These are phyloP conservation scores for Pangasius sanitwongsei DNA, from an alignment of 2,797 vertebrate genomes.

Conservation along the genomic window DNA sequence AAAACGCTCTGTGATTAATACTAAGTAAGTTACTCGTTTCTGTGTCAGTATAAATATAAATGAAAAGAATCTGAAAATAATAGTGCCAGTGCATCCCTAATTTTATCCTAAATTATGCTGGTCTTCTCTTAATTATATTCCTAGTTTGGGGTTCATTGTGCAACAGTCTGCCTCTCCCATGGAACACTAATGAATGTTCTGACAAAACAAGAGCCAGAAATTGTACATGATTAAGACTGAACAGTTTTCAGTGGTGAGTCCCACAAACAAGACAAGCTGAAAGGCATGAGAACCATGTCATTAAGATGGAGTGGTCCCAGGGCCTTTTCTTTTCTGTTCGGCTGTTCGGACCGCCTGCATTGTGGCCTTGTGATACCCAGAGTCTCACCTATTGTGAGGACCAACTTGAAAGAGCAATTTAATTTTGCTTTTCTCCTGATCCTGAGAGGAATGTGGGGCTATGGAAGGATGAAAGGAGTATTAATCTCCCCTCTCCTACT, in stretches of 20 bases:
- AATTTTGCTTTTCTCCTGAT: constrained; percentile 77
- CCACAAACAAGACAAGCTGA: constrained; percentile 33
- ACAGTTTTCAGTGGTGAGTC: constrained; percentile 20
- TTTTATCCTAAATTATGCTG: background rate
- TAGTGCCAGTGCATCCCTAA: background rate
- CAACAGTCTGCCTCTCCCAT: background rate
- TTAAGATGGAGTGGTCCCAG: constrained; percentile 54
- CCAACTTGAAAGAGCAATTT: constrained; percentile 68
- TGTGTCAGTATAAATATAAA: background rate
- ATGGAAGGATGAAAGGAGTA: constrained; percentile 72
- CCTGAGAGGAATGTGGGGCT: constrained; percentile 75
- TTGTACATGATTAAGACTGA: background rate
- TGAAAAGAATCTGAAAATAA: background rate
- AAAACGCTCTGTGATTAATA: background rate
- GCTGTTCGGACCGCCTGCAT: constrained; percentile 62
- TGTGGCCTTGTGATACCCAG: constrained; percentile 74
- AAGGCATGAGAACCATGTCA: constrained; percentile 63
- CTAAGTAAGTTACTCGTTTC: background rate
- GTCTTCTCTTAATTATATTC: background rate
- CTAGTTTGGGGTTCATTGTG: background rate
- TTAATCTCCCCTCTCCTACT: constrained; percentile 66
- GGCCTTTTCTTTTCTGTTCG: constrained; percentile 58
- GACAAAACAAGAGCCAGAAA: background rate
- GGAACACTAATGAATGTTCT: background rate
- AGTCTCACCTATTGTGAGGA: constrained; percentile 70